Conservation (phyloP, 92 coral and sea anemone species). For the Epizoanthus illoricatus region DNA sequence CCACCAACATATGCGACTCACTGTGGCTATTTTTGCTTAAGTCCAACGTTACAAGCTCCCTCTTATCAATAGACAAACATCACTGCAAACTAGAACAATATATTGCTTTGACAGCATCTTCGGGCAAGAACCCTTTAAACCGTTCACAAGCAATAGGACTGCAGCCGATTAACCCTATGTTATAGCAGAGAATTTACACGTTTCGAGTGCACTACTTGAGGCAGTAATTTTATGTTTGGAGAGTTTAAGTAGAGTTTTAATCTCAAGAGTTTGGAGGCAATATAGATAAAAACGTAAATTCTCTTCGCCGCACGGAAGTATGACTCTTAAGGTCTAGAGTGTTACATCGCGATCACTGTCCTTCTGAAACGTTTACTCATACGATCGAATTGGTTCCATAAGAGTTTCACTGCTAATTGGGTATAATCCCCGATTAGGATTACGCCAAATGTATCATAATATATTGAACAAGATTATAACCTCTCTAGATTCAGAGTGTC, state of each 20-base stretch:
- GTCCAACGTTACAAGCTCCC: conserved; percentile 48
- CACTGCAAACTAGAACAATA: conserved; percentile 12
- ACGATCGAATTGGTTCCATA: conserved; percentile 74
- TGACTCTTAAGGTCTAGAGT: conserved; percentile 73
- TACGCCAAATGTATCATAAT: conserved; percentile 52
- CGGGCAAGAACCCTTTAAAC: conserved; percentile 14
- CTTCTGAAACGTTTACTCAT: conserved; percentile 76
- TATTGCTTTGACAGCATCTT: background rate
- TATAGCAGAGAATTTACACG: conserved; percentile 36
- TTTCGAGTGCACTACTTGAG: conserved; percentile 39
- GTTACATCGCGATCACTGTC: conserved; percentile 66
- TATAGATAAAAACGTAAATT: conserved; percentile 58
- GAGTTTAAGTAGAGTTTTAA: conserved; percentile 39
- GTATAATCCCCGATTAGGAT: conserved; percentile 84
- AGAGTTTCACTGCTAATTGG: conserved; percentile 79
- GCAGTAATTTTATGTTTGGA: conserved; percentile 44
- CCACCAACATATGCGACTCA: conserved; percentile 50
- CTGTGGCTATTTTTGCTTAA: conserved; percentile 59
- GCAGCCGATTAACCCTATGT: conserved; percentile 6
- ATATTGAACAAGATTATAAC: conserved; percentile 45
- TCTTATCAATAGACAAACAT: conserved; percentile 52
- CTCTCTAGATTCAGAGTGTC: conserved; percentile 37
- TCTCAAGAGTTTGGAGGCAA: conserved; percentile 50
- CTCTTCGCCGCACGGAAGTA: conserved; percentile 81
- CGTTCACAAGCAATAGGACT: conserved; percentile 2